phyloP scores from a whole-genome alignment of 2,113 vertebrate species.

The Pelecanus crispus region DNA sequence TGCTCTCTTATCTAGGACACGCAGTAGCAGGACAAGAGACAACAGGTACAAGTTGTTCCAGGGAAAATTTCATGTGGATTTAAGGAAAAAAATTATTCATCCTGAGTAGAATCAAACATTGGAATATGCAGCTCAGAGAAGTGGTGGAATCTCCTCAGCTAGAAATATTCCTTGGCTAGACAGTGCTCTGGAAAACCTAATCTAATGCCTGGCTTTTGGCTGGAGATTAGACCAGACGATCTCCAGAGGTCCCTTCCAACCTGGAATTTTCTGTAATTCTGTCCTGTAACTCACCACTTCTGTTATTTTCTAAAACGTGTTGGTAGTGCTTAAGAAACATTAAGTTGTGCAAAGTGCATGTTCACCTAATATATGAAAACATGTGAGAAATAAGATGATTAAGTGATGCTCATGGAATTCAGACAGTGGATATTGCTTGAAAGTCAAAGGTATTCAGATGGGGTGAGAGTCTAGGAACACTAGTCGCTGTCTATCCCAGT shows the following conservation, averaged over 20 bases:
- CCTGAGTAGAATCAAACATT: background rate
- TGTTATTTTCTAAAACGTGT: background rate
- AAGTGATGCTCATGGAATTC: background rate
- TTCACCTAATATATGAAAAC: background rate
- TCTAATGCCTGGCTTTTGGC: background rate
- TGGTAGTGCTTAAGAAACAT: background rate
- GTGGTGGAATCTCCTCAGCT: background rate
- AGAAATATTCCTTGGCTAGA: background rate
- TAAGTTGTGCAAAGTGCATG: background rate
- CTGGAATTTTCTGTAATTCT: background rate
- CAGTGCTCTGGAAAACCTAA: background rate
- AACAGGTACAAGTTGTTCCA: background rate
- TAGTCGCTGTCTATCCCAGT: background rate
- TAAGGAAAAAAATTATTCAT: background rate
- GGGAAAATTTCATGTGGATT: background rate
- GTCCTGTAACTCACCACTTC: background rate
- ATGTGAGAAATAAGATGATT: background rate
- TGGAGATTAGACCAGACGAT: background rate
- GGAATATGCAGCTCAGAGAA: background rate
- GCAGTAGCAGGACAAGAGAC: background rate
- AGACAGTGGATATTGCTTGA: background rate
- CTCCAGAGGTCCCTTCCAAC: background rate
- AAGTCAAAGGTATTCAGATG: background rate
- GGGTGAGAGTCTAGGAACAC: background rate
- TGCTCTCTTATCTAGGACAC: background rate